A percentile compares a stretch with the other conserved stretches of the same genome.
Conservation (phyloP, 1,140 invertebrate genomes). For the Latrodectus geometricus region DNA sequence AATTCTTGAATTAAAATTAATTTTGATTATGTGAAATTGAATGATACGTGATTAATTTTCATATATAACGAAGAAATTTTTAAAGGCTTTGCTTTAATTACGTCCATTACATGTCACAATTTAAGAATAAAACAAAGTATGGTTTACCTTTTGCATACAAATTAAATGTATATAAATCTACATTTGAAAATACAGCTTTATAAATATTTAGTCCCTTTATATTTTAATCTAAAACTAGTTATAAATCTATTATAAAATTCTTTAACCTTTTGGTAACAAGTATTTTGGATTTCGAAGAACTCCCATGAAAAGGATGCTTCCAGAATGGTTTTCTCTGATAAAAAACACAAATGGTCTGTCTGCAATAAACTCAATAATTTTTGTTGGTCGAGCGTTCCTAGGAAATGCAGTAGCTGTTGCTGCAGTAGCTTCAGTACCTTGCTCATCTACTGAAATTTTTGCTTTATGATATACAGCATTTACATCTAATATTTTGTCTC, state of each 20-base stretch:
- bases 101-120: too few species aligned
- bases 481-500: conserved; percentile 29
- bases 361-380: conserved; percentile 74
- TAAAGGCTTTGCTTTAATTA: too few species aligned
- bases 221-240: not conserved
- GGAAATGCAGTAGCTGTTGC: conserved; percentile 72
- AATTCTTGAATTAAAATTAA: too few species aligned
- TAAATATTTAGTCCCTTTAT: not conserved
- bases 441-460: conserved; percentile 83
- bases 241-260: too few species aligned
- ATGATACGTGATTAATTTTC: too few species aligned
- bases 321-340: conserved; percentile 75
- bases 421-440: conserved; percentile 82
- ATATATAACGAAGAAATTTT: too few species aligned
- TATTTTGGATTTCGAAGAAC: conserved; percentile 62
- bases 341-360: conserved; percentile 81
- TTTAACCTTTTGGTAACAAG: not conserved
- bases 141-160: not conserved
- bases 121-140: too few species aligned
- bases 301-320: conserved; percentile 78
- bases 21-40: too few species aligned
- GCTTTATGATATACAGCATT: conserved; percentile 80
- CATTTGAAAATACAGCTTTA: not conserved
- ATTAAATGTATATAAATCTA: not conserved
- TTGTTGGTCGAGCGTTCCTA: conserved; percentile 52